These are phyloP conservation scores for Dusona sp. DNA, from an alignment of 2,888 invertebrate genomes.

Conservation along the genomic window DNA sequence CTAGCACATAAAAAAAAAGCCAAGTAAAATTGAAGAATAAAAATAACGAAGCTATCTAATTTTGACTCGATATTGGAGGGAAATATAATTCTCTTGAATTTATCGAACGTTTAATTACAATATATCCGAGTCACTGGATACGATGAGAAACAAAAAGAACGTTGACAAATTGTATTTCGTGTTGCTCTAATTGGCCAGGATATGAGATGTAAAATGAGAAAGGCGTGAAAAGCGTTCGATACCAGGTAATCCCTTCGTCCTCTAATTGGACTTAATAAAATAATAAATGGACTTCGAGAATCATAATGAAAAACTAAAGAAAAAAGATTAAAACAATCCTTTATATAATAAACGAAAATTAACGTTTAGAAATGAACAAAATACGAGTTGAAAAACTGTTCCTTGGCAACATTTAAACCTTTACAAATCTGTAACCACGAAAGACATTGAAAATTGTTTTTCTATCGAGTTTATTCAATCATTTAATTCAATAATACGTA, in stretches of 20 bases:
- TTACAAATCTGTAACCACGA: not conserved
- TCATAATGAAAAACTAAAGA: not conserved
- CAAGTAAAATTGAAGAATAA: not conserved
- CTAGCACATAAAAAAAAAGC: not conserved
- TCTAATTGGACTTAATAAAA: constrained; percentile 16
- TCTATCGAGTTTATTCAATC: not conserved
- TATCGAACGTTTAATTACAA: constrained; percentile 1
- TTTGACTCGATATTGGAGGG: not conserved
- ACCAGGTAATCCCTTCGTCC: not conserved
- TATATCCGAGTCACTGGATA: not conserved
- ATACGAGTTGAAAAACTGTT: not conserved
- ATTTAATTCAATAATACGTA: not conserved
- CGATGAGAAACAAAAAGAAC: constrained; percentile 1
- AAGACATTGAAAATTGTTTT: not conserved
- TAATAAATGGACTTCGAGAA: not conserved
- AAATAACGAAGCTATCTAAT: not conserved
- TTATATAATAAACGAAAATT: not conserved
- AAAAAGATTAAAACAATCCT: not conserved
- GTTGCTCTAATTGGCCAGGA: constrained; percentile 50
- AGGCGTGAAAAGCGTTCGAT: constrained; percentile 16
- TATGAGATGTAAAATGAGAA: not conserved
- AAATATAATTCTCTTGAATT: not conserved
- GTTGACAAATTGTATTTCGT: constrained; percentile 50
- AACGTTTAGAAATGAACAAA: not conserved
- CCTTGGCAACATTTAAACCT: not conserved